phyloP scores from a whole-genome alignment of 2,113 vertebrate species.

The Phoenicopterus ruber region DNA sequence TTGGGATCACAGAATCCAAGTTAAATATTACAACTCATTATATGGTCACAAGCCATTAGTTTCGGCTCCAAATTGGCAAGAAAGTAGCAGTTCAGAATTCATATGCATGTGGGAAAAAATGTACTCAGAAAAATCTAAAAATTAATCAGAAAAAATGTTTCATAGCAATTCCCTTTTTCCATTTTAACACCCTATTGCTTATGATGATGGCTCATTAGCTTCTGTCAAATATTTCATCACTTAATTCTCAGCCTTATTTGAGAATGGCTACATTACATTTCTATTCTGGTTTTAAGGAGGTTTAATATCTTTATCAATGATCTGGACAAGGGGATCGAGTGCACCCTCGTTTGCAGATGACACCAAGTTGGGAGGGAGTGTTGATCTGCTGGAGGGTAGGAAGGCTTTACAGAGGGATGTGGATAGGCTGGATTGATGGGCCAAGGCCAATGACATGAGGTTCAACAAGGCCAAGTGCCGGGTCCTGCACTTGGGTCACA shows the following conservation, averaged over 20 bases:
- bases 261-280: constrained; percentile 51
- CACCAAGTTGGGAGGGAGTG: too few species aligned
- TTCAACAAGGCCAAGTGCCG: too few species aligned
- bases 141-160: constrained; percentile 66
- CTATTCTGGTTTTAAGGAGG: constrained; percentile 7
- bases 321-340: too few species aligned
- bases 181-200: constrained; percentile 69
- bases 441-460: too few species aligned
- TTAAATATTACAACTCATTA: constrained; percentile 55
- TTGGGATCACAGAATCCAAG: constrained; percentile 52
- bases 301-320: not conserved
- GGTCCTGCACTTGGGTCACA: too few species aligned
- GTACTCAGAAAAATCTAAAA: constrained; percentile 62
- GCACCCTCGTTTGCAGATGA: too few species aligned
- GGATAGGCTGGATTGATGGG: too few species aligned
- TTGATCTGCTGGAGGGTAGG: too few species aligned
- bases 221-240: constrained; percentile 69
- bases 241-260: constrained; percentile 64
- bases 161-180: constrained; percentile 54
- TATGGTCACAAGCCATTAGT: constrained; percentile 55
- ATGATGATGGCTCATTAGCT: constrained; percentile 67
- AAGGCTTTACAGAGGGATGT: too few species aligned
- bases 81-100: constrained; percentile 40
- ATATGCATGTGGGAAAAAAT: constrained; percentile 42
- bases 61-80: constrained; percentile 52